Base-by-base conservation (phyloP, 1,140 invertebrate genomes). In the Calephelis virginiensis region DNA sequence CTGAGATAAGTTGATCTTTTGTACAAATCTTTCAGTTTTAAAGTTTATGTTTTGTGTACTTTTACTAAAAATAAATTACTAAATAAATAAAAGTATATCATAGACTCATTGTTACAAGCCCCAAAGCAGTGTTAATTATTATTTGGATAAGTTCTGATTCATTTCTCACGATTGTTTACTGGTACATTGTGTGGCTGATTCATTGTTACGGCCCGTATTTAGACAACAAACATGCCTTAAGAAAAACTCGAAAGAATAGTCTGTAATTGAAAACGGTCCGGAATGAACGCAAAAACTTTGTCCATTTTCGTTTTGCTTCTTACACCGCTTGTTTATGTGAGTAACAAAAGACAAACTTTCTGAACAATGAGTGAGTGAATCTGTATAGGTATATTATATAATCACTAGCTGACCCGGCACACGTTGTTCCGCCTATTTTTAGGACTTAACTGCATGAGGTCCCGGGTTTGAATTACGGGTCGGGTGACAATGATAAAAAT, bases 251-350 rank as follows among this genome's bases (percentile, higher is more conserved):
- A 65, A 67, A 74, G 72, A 64, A 63, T 70, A 77, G 73, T 80
- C 65, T 43, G 61, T 67, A 68, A 68, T 72, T 63, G 61, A 77
- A 72, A 72, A 59, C 71, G 66, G 67, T 50, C 46, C 67, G 60
- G 49, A 67, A 84, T 84, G 82, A 77, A 81, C 76, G 75, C 68
- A 56, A 75, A 64, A 64, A 75, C 66, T 59, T 78, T 73, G 61
- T 62, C 71, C 38, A 67, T 78, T 71, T 68, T 77, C 65, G 73
- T 78, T 70, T 76, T 81, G 69, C 62, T 80, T 53, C 59, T 81
- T 37, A 64, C 64, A 11, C 73, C 77, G 56, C 60, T 75, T 45
- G 64, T 77, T 67, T 71, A 70, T 61, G 82, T 84, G 74, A 84
- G 82, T 78, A 66, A 43, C 47, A 65, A 63, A 69, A 69, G 60